phyloP scores from a whole-genome alignment of 2,888 invertebrate species.

The Bombyx huttoni region DNA sequence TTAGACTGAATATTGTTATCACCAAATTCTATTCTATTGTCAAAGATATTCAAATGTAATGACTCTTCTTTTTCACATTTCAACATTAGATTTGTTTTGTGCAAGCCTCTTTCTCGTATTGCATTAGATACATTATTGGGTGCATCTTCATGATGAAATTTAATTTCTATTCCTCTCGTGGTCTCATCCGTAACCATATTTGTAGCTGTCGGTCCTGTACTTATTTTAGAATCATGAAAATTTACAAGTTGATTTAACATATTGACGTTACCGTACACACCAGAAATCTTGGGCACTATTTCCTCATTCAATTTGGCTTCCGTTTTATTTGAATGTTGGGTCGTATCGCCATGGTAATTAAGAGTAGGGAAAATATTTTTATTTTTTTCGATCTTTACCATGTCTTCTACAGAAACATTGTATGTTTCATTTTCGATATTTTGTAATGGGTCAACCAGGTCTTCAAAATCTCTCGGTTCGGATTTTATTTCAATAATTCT shows the following conservation, averaged over 20 bases:
- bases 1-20: slow-evolving; percentile 27
- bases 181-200: not conserved
- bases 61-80: slow-evolving; percentile 12
- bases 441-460: too few species aligned
- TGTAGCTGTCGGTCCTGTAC: too few species aligned
- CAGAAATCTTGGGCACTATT: slow-evolving; percentile 18
- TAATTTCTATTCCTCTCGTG: not conserved
- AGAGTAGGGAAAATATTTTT: too few species aligned
- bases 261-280: slow-evolving; percentile 18
- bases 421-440: too few species aligned
- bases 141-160: not conserved
- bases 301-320: not conserved
- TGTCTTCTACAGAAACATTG: too few species aligned
- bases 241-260: slow-evolving; percentile 7
- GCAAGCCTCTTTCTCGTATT: too few species aligned
- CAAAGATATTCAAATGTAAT: slow-evolving; percentile 21
- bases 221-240: too few species aligned
- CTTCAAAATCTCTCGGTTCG: too few species aligned
- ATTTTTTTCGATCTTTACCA: too few species aligned
- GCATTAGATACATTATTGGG: not conserved
- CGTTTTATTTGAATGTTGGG: too few species aligned
- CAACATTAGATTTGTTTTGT: not conserved
- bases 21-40: slow-evolving; percentile 34
- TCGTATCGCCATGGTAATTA: too few species aligned
- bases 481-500: too few species aligned